Base-by-base conservation (phyloP, 2,888 invertebrate species). In the Chloroclysta siterata region DNA sequence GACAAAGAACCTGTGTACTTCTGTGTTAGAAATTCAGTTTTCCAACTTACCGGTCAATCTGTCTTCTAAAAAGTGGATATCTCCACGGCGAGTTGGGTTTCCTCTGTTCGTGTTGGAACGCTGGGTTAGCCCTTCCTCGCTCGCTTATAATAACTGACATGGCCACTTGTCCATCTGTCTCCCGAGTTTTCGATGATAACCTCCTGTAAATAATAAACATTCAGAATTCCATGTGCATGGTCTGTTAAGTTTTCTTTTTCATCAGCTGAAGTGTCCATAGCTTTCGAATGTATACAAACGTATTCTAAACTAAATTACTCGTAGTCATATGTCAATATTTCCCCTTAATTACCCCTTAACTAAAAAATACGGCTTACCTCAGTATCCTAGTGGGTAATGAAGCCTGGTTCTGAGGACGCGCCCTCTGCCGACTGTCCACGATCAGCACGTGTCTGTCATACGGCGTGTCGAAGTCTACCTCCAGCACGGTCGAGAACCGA, bases 391-490 rank as follows among this genome's bases (percentile, higher is more conserved):
- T 84, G 54, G 92, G 92, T 69, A 93, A 73, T 5, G 93, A 92
- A 14, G 81, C 81, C 64, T 90, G 91, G 60, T 82, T 77, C 71
- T 90, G 90, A 13, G 92, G 93, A 15, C 92, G 77, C 15, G 93
- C 93, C 14, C 90, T 76, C 73, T 90, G 90, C 60, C 93, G 80
- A 73, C 97, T 97, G 85, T 98, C 97, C 76, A 98, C 97, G 68
- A 98, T 96, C 62, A 98, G 97, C 66, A 98, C 97, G 85, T 98
- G 98, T 51, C 98, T 93, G 86, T 98, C 98, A 82, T 98, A 98
- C 0, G 98, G 98, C 14, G 98, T 98, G 84, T 98, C 98, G 84
- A 97, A 98, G 89, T 98, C 98, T 50, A 98, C 96, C 86, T 97
- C 97, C 62, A 98, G 90, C 71, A 98, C 97, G 0, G 98, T 98